A percentile compares a stretch with the other conserved stretches of the same genome.
phyloP scores from a whole-genome alignment of 2,797 vertebrate genomes.

The Synaphobranchus kaupii region DNA sequence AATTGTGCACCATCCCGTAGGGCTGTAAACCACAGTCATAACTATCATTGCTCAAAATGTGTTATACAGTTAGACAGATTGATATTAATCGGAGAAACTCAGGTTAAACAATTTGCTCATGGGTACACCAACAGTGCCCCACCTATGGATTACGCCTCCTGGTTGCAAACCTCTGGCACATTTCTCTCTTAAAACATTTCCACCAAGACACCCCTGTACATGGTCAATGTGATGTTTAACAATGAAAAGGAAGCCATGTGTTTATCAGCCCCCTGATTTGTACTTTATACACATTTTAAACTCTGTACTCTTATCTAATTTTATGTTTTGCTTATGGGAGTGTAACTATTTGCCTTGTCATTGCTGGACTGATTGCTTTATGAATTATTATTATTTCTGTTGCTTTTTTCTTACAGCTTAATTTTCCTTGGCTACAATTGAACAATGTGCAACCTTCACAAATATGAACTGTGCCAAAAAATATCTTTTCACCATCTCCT shows the following conservation, averaged over 20 bases:
- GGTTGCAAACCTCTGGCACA: neutral
- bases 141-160: neutral
- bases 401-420: neutral
- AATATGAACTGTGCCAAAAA: neutral
- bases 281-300: neutral
- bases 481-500: neutral
- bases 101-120: neutral
- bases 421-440: neutral
- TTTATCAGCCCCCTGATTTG: neutral
- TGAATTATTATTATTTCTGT: neutral
- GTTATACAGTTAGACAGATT: neutral
- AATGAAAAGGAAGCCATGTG: neutral
- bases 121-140: neutral
- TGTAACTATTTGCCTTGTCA: neutral
- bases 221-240: neutral
- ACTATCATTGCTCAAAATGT: neutral
- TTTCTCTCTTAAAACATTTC: neutral
- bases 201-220: neutral
- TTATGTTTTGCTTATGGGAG: neutral
- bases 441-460: constrained; percentile 2
- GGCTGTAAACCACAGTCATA: neutral
- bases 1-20: neutral
- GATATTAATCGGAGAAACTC: neutral
- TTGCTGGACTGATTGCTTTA: neutral
- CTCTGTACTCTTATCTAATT: neutral